Conservation (phyloP, 2,888 invertebrate species). For the Stenotaenia linearis region DNA sequence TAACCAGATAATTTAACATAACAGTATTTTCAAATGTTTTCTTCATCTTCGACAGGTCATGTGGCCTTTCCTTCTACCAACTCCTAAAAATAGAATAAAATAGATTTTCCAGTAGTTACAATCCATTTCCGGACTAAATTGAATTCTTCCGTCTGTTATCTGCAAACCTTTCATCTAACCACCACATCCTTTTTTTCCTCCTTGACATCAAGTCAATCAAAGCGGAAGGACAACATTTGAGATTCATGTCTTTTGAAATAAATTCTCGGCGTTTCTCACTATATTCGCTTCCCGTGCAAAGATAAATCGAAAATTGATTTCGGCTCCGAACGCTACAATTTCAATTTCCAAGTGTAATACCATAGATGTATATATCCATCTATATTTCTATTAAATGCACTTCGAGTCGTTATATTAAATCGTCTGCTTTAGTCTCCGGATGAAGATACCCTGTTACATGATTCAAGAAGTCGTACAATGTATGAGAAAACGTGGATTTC, state of each 20-base stretch:
- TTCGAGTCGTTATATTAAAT: not conserved
- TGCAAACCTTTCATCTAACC: too few relatives aligned
- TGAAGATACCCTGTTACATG: conserved; percentile 15
- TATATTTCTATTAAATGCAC: not conserved
- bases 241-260: conserved; percentile 8
- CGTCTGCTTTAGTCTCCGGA: not conserved
- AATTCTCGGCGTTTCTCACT: not conserved
- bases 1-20: too few relatives aligned
- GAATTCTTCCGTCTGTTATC: not conserved
- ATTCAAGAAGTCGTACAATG: conserved; percentile 8
- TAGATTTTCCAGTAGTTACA: too few relatives aligned
- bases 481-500: conserved; percentile 3
- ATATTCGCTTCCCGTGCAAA: not conserved
- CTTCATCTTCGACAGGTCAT: too few relatives aligned
- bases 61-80: too few relatives aligned
- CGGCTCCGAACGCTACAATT: not conserved
- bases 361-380: not conserved
- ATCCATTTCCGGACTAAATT: not conserved
- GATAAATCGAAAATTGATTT: not conserved
- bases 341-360: not conserved
- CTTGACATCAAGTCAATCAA: not conserved
- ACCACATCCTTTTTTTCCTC: too few relatives aligned
- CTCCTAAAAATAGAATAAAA: too few relatives aligned
- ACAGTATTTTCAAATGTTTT: too few relatives aligned
- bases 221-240: not conserved